phyloP scores from a whole-genome alignment of 2,113 vertebrate species.

The Podarcis raffonei region DNA sequence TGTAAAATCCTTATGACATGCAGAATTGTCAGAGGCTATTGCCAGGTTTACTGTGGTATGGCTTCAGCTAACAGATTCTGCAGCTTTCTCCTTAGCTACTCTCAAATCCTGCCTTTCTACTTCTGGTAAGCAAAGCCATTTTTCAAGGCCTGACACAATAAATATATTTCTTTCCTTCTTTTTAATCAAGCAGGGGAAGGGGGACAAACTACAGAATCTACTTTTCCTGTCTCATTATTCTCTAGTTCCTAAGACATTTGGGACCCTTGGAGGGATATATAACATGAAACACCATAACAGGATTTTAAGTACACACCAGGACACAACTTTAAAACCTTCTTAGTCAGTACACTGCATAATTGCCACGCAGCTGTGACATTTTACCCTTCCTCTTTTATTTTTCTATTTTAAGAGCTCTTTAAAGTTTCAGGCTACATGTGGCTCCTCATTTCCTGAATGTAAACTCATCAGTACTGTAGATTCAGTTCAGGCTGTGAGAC shows the following conservation, averaged over 20 bases:
- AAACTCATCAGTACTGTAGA: not conserved
- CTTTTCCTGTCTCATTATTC: not conserved
- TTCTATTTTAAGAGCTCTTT: conserved; percentile 35
- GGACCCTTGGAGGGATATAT: not conserved
- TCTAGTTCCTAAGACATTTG: not conserved
- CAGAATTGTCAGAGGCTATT: not conserved
- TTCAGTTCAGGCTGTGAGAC: not conserved
- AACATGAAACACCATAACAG: conserved; percentile 26
- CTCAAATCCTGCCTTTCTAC: not conserved
- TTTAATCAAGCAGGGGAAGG: not conserved
- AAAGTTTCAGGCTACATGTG: conserved; percentile 22
- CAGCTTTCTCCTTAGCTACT: not conserved
- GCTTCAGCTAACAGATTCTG: not conserved
- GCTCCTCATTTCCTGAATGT: not conserved
- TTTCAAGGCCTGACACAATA: not conserved
- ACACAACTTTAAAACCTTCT: conserved; percentile 44
- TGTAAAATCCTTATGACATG: not conserved
- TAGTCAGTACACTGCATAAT: not conserved
- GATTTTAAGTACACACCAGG: conserved; percentile 34
- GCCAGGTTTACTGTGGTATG: not conserved
- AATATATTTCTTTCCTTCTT: not conserved
- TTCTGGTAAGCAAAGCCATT: not conserved
- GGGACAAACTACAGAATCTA: not conserved
- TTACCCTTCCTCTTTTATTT: not conserved
- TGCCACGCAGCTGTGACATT: conserved; percentile 27